Evolutionary conservation across 2,888 invertebrate genomes (phyloP).

Genomic region (Andrena bucephala): DNA sequence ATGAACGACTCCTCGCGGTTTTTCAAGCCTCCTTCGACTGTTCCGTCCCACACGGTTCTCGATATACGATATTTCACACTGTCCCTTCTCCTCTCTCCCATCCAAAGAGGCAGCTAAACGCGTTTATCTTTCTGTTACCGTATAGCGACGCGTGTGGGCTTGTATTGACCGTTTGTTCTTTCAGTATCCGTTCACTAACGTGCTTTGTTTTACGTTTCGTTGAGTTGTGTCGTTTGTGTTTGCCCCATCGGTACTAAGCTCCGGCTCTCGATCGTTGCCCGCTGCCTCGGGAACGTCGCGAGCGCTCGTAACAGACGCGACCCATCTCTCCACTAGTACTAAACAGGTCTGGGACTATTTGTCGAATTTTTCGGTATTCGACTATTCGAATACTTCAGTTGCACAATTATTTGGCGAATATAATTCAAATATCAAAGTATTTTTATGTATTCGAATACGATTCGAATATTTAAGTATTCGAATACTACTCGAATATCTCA

Average conservation of each 20-base stretch:
- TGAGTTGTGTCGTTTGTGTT: neutral
- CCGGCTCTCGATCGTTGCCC: constrained; percentile 5
- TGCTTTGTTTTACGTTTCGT: constrained; percentile 43
- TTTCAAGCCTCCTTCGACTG: constrained; percentile 16
- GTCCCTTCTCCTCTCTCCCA: constrained; percentile 66
- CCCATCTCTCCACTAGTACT: constrained; percentile 1
- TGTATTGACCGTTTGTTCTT: constrained; percentile 13
- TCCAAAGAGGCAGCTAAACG: constrained; percentile 70
- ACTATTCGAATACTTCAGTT: no score
- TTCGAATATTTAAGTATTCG: no score
- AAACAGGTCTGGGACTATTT: neutral
- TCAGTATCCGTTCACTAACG: constrained; percentile 26
- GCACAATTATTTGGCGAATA: no score
- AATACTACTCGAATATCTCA: no score
- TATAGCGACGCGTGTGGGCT: constrained; percentile 35
- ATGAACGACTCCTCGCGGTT: constrained; percentile 20
- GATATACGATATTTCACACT: constrained; percentile 52
- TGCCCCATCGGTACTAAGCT: neutral
- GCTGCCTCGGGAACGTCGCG: constrained; percentile 37
- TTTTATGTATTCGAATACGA: no score
- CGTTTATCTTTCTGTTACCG: constrained; percentile 51
- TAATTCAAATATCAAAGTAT: no score
- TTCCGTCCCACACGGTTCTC: constrained; percentile 14
- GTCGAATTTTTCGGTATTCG: no score
- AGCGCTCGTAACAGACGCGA: constrained; percentile 1